Base-by-base conservation (phyloP, 2,797 vertebrate species). In the Holocentrus rufus region DNA sequence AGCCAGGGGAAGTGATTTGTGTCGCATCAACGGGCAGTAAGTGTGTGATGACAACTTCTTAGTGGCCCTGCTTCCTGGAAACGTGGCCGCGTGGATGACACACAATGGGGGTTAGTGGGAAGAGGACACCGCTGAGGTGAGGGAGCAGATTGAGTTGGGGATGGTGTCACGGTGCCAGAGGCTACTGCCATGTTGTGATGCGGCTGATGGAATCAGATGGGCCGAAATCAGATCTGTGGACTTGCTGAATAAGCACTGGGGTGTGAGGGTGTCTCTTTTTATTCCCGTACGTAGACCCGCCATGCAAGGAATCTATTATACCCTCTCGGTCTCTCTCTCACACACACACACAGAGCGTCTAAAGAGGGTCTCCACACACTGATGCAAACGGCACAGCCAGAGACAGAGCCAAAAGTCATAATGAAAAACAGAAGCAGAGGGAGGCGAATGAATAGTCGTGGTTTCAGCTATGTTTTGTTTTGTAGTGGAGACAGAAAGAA, bases 381-480 rank as follows among this genome's bases (percentile, higher is more conserved):
- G 63, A 80, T 69, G 70, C 80, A 79, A 52, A 83, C 60, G 47
- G 27, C 80, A 65, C 79, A 79, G 82, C 58, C 58, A 88, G 79
- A 82, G 82, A 85, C n/a, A 0, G 84, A 84, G 82, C 76, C 78
- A 87, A 85, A 92, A 90, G 89, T 89, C 88, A 88, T 87, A 81
- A 85, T 87, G 87, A 85, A 82, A 88, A 90, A 82, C 88, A 89
- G 87, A 82, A 84, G 76, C 83, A 80, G 79, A 86, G 84, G 76
- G 88, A 89, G 86, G 76, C 70, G 85, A 85, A 87, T 90, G 87
- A 92, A 92, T 88, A 85, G 88, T 84, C 60, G 55, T 10, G 25
- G 81, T 74, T 90, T 88, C 80, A 79, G 83, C 90, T 68, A 67
- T 85, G 88, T 91, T 92, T 93, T 93, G 86, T 93, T 93, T 92